Base-by-base conservation (phyloP, 2,888 invertebrate genomes). In the Spodoptera littoralis region DNA sequence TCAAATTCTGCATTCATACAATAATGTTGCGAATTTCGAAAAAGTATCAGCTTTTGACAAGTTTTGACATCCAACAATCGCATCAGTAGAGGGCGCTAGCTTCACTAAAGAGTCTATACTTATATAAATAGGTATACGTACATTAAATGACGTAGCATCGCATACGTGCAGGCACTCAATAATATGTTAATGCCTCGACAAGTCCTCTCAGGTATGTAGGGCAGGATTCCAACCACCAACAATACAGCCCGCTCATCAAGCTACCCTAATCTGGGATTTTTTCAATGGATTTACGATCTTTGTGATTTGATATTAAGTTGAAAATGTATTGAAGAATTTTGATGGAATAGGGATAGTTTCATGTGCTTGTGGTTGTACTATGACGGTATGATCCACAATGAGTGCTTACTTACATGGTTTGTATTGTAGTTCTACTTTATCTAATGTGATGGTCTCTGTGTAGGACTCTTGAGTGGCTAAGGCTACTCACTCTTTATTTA, bases 171-270 rank as follows among this genome's bases (percentile, higher is more conserved):
- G 48, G 56, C 52, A 57, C 53, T 75, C 76, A 76, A 77, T 76
- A 77, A 77, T 77, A 76, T 76, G 76, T 60, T 77, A 76, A 76
- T 77, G 65, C 61, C 22, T 43, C 61, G 65, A 72, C 74, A 71
- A 50, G 65, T 75, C 76, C 63, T 72, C 75, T 69, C 42, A 45
- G 72, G 76, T 65, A 76, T 76, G 76, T 71, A 54, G 75, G 64
- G 57, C 68, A 60, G 43, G 65, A 70, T 55, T 24, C 60, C 55
- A 48, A 56, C 70, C 30, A 65, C 50, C 62, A 56, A 62, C 62
- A 73, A 36, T 36, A 36, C 27, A 36, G 36, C 9, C 36, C 2
- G 36, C 36, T 9, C 9, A 36, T 36, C 9, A 9, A 36, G 2
- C 36, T 36, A 36, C 36, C 36, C 36, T 8, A 36, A 36, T 36